A percentile compares a stretch with the other conserved stretches of the same genome.
phyloP scores from a whole-genome alignment of 2,797 vertebrate species.

The Morelia viridis region DNA sequence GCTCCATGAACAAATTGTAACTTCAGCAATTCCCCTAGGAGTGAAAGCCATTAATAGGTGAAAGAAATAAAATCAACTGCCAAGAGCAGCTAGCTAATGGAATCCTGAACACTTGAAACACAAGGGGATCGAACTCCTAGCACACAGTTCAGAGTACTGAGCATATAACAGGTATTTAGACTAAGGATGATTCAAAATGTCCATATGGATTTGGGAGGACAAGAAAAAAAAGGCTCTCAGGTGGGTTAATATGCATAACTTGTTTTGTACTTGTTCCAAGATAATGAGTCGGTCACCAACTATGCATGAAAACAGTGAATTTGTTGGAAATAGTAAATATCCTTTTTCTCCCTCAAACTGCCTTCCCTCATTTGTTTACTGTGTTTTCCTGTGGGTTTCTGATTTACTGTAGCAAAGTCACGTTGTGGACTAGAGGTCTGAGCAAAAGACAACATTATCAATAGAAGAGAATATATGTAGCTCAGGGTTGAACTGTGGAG shows the following conservation, averaged over 20 bases:
- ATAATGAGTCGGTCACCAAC: not conserved
- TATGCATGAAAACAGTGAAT: not conserved
- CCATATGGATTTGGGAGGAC: accelerated
- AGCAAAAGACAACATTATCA: slow-evolving; percentile 17
- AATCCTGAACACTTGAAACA: not conserved
- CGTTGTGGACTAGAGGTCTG: not conserved
- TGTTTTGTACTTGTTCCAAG: not conserved
- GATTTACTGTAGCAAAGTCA: not conserved
- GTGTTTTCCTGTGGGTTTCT: not conserved
- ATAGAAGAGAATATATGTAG: no score
- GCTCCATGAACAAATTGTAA: slow-evolving; percentile 9
- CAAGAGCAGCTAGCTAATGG: not conserved
- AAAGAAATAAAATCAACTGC: slow-evolving; percentile 6
- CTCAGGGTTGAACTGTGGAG: no score
- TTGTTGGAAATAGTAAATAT: slow-evolving; percentile 14
- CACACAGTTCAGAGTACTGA: slow-evolving; percentile 12
- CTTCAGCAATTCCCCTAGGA: slow-evolving; percentile 38
- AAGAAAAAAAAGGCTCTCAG: not conserved
- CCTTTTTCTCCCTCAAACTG: not conserved
- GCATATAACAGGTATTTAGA: not conserved
- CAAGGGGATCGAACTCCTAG: not conserved
- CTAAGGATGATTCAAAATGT: not conserved
- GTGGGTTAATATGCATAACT: not conserved
- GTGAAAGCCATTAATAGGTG: slow-evolving; percentile 8
- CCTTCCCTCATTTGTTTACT: not conserved